Conservation (phyloP, 2,888 invertebrate species). For the Amblyjoppa proteus region DNA sequence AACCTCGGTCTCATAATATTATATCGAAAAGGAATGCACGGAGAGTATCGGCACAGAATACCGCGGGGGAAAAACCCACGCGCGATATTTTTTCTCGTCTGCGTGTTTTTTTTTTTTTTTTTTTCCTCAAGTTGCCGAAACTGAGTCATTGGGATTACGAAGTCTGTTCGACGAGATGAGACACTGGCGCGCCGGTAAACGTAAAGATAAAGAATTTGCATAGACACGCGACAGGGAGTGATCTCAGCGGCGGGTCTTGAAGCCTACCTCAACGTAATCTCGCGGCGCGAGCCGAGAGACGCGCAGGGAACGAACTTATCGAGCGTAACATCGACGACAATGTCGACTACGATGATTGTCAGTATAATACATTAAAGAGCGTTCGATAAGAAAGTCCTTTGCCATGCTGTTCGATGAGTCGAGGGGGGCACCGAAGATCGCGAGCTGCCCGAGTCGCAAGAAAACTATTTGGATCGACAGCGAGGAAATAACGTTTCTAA, state of each 20-base stretch:
- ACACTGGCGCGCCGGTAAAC: neutral
- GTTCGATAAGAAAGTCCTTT: neutral
- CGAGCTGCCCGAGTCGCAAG: neutral
- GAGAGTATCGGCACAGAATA: constrained; percentile 17
- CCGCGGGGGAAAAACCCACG: constrained; percentile 44
- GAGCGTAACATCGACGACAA: neutral
- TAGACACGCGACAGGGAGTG: neutral
- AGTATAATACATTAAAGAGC: neutral
- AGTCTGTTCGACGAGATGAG: neutral
- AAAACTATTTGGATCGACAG: neutral
- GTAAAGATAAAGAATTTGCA: constrained; percentile 3
- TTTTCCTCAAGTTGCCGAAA: neutral
- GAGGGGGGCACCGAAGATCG: neutral
- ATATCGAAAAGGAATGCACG: constrained; percentile 23
- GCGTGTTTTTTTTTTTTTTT: neutral
- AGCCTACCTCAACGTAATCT: constrained; percentile 21
- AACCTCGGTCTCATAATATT: constrained; percentile 45
- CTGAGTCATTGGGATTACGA: constrained; percentile 18
- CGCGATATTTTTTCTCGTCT: neutral
- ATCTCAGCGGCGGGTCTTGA: constrained; percentile 1
- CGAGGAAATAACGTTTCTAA: neutral
- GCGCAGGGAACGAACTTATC: neutral
- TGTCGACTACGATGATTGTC: constrained; percentile 2
- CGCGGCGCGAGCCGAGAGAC: neutral
- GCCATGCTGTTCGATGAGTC: neutral